phyloP scores from a whole-genome alignment of 2,797 vertebrate genomes.

The Intellagama lesueurii region DNA sequence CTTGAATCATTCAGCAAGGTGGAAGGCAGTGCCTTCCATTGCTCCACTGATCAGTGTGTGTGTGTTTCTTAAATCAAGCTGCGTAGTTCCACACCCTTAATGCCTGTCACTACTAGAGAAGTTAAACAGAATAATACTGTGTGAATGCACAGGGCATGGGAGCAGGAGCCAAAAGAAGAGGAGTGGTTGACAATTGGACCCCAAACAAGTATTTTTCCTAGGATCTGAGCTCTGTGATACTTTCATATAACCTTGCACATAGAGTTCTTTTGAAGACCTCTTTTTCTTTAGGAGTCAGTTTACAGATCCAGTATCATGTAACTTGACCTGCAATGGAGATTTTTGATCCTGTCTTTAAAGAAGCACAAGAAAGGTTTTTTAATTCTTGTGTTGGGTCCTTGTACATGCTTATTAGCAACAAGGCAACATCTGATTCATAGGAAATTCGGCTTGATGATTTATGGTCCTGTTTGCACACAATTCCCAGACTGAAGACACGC shows the following conservation, averaged over 20 bases:
- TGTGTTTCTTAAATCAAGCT: neutral
- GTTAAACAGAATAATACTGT: constrained; percentile 12
- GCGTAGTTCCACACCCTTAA: neutral
- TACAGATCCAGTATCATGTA: constrained; percentile 74
- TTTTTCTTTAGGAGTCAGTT: constrained; percentile 66
- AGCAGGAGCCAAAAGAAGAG: constrained; percentile 31
- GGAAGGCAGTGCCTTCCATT: neutral
- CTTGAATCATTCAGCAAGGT: neutral
- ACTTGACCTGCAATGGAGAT: constrained; percentile 76
- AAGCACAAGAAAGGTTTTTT: constrained; percentile 49
- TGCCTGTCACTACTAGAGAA: neutral
- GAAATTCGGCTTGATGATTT: constrained; percentile 42
- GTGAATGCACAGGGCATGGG: constrained; percentile 26
- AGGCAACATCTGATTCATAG: constrained; percentile 46
- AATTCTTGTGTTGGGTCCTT: constrained; percentile 58
- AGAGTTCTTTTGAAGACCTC: constrained; percentile 46
- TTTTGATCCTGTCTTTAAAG: constrained; percentile 64
- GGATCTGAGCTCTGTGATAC: constrained; percentile 49
- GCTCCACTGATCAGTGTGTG: neutral
- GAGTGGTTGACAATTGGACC: constrained; percentile 46
- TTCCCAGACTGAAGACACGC: constrained; percentile 20
- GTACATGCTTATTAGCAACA: constrained; percentile 29
- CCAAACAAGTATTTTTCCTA: constrained; percentile 47
- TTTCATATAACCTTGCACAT: constrained; percentile 49
- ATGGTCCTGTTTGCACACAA: constrained; percentile 36